These are phyloP conservation scores for Camponotus vicinus DNA, from an alignment of 1,140 invertebrate genomes.

Conservation along the genomic window DNA sequence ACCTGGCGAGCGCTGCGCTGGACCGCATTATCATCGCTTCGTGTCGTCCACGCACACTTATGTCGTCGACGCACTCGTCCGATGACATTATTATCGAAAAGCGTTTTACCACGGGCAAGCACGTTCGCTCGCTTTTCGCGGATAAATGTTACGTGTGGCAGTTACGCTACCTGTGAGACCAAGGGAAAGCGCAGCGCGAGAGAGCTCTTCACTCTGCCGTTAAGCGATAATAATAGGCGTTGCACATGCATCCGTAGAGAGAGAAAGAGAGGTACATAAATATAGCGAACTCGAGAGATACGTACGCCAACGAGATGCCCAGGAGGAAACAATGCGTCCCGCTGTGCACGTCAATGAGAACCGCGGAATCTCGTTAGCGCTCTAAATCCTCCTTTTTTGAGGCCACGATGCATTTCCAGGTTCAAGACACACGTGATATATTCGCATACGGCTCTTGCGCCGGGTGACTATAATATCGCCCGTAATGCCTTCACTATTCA, in stretches of 20 bases:
- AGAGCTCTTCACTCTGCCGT: conserved; percentile 47
- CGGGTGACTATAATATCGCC: conserved; percentile 33
- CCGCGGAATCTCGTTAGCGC: conserved; percentile 64
- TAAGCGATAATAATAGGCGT: conserved; percentile 71
- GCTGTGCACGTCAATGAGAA: conserved; percentile 59
- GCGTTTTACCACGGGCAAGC: conserved; percentile 52
- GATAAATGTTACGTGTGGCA: conserved; percentile 54
- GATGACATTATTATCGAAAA: conserved; percentile 63
- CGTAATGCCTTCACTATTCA: conserved; percentile 45
- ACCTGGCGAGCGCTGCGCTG: neutral
- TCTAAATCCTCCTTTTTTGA: conserved; percentile 48
- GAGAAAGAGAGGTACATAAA: conserved; percentile 47
- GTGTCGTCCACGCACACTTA: conserved; percentile 44
- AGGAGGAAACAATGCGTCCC: conserved; percentile 63
- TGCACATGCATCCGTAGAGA: conserved; percentile 61
- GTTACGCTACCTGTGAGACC: conserved; percentile 22
- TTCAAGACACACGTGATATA: conserved; percentile 48
- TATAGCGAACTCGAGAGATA: conserved; percentile 43
- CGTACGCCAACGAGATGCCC: conserved; percentile 35
- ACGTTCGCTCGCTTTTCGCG: conserved; percentile 60
- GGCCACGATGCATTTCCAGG: conserved; percentile 25
- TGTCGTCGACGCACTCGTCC: conserved; percentile 49
- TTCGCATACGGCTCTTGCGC: conserved; percentile 16
- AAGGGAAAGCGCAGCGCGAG: conserved; percentile 34
- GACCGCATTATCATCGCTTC: conserved; percentile 21